These are phyloP conservation scores for Pelobates cultripes DNA, from an alignment of 2,797 vertebrate species.

Conservation along the genomic window DNA sequence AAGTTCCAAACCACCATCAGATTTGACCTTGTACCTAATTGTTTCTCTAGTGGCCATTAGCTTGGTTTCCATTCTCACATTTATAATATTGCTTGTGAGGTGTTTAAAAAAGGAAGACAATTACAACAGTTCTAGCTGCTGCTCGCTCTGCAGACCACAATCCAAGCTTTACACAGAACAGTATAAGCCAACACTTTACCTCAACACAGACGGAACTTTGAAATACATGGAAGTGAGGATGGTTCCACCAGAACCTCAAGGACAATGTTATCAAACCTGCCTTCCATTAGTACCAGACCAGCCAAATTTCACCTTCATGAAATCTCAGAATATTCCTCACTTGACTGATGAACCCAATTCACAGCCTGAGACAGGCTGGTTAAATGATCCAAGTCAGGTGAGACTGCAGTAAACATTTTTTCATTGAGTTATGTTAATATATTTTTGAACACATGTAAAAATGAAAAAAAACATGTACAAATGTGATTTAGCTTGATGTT, in stretches of 20 bases:
- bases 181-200: no score
- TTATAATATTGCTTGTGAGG: conserved; percentile 33
- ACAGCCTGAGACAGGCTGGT: conserved; percentile 64
- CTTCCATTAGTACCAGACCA: conserved; percentile 38
- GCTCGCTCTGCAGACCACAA: conserved; percentile 8
- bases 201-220: no score
- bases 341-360: conserved; percentile 71
- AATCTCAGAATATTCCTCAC: conserved; percentile 6
- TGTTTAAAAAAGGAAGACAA: conserved; percentile 23
- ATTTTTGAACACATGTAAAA: no score
- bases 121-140: conserved; percentile 6
- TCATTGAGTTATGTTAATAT: no score
- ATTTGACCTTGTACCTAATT: conserved; percentile 41
- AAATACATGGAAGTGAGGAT: no score
- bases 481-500: no score
- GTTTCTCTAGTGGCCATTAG: conserved; percentile 36
- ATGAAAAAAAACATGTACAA: no score
- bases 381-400: conserved; percentile 21
- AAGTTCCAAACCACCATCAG: conserved; percentile 28
- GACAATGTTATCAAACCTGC: conserved; percentile 31
- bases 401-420: not conserved
- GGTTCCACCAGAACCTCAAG: not conserved
- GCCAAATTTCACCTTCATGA: conserved; percentile 60
- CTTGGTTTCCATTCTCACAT: conserved; percentile 35
- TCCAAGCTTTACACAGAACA: not conserved